Evolutionary conservation across 2,888 invertebrate species (phyloP).

Genomic region (Thalpophila matura): DNA sequence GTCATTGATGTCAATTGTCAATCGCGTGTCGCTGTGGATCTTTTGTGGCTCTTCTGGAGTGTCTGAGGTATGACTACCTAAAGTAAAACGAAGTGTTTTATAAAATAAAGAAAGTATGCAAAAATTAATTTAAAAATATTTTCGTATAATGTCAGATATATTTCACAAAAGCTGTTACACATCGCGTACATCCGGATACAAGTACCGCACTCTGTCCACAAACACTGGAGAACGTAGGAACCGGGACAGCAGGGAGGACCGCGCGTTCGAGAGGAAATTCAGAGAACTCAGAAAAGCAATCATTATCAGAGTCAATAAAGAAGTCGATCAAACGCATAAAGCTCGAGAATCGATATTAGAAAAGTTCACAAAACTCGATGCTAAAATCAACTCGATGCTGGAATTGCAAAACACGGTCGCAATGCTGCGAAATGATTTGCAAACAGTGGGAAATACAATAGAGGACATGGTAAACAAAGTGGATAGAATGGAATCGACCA

Average conservation of each 20-base stretch:
- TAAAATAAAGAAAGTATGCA: no score
- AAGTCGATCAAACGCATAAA: constrained; percentile 68
- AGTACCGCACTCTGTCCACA: constrained; percentile 82
- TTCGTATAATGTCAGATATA: constrained; percentile 72
- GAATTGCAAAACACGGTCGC: constrained; percentile 74
- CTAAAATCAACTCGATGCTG: constrained; percentile 78
- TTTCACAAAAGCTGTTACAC: constrained; percentile 83
- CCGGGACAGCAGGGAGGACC: constrained; percentile 68
- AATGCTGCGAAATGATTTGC: constrained; percentile 71
- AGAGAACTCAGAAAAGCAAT: constrained; percentile 77
- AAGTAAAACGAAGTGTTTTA: background rate
- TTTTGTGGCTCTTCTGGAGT: no score
- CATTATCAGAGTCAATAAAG: constrained; percentile 70
- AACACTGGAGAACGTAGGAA: constrained; percentile 78
- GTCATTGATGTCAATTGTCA: constrained; percentile 10
- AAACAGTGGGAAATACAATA: constrained; percentile 66
- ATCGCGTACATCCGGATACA: constrained; percentile 80
- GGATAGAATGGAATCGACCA: constrained; percentile 68
- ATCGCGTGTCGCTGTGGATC: no score
- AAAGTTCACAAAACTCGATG: constrained; percentile 75
- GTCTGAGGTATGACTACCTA: no score
- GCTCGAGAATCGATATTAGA: constrained; percentile 73
- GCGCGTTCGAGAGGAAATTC: constrained; percentile 75
- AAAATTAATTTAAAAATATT: constrained; percentile 15
- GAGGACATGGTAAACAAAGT: constrained; percentile 70